These are phyloP conservation scores for Antedon mediterranea DNA, from an alignment of 53 echinoderm and acorn worm species.

Conservation along the genomic window DNA sequence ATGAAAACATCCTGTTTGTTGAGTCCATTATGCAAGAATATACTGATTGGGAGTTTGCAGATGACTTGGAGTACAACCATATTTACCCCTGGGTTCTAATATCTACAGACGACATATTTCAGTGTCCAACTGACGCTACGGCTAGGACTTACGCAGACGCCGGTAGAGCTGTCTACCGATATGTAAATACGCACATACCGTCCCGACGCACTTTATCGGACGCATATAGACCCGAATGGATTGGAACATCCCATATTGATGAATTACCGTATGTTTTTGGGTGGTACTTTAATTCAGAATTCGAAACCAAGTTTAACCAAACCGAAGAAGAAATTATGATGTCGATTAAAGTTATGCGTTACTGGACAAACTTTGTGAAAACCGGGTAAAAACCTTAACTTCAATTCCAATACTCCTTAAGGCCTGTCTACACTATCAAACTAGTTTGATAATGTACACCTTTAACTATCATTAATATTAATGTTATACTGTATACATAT, in stretches of 20 bases:
- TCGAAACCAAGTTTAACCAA: background rate
- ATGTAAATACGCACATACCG: conserved; percentile 51
- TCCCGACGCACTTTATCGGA: background rate
- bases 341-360: conserved; percentile 37
- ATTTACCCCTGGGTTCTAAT: conserved; percentile 21
- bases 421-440: no score
- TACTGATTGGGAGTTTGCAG: conserved; percentile 28
- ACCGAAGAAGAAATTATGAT: conserved; percentile 30
- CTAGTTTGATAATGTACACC: no score
- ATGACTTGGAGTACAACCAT: conserved; percentile 21
- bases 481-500: no score
- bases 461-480: no score
- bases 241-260: conserved; percentile 31
- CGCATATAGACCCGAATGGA: conserved; percentile 8
- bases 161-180: conserved; percentile 28
- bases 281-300: background rate
- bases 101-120: conserved; percentile 48
- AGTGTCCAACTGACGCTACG: conserved; percentile 29
- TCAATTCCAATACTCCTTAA: no score
- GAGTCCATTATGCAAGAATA: conserved; percentile 50
- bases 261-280: conserved; percentile 51
- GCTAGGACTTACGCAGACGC: conserved; percentile 7
- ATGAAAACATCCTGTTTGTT: conserved; percentile 21
- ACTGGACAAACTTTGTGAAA: conserved; percentile 59
- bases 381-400: conserved; percentile 54